Evolutionary conservation across 2,797 vertebrate species (phyloP).

Genomic region (Melanotaenia nigrans): DNA sequence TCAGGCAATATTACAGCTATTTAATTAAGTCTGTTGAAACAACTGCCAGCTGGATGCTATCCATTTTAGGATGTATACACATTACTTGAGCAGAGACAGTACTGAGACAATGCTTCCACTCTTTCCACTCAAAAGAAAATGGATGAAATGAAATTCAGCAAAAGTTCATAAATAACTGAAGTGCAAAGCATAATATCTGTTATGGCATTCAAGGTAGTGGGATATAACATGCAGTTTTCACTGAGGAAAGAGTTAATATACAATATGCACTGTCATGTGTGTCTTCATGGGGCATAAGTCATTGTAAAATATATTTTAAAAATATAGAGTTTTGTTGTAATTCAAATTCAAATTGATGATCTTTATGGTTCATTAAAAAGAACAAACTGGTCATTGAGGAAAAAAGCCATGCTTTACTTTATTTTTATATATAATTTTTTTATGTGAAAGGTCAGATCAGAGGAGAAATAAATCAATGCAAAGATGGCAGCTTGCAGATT

Average conservation of each 20-base stretch:
- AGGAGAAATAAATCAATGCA: constrained; percentile 55
- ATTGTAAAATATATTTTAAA: not conserved
- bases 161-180: not conserved
- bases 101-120: too few relatives aligned
- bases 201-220: too few relatives aligned
- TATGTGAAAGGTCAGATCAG: constrained; percentile 47
- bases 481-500: constrained; percentile 47
- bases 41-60: not conserved
- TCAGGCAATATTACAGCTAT: not conserved
- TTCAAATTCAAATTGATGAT: constrained; percentile 21
- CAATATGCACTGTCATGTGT: not conserved
- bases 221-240: constrained; percentile 1
- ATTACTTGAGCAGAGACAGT: not conserved
- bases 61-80: not conserved
- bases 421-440: constrained; percentile 13
- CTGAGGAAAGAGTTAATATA: constrained; percentile 7
- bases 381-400: constrained; percentile 31
- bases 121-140: not conserved
- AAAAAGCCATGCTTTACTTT: constrained; percentile 28
- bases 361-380: constrained; percentile 24
- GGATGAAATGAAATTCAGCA: not conserved
- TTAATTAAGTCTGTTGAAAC: not conserved
- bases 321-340: not conserved
- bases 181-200: not conserved
- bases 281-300: not conserved